Conservation (phyloP, 2,113 vertebrate genomes). For the Gobiocypris rarus region DNA sequence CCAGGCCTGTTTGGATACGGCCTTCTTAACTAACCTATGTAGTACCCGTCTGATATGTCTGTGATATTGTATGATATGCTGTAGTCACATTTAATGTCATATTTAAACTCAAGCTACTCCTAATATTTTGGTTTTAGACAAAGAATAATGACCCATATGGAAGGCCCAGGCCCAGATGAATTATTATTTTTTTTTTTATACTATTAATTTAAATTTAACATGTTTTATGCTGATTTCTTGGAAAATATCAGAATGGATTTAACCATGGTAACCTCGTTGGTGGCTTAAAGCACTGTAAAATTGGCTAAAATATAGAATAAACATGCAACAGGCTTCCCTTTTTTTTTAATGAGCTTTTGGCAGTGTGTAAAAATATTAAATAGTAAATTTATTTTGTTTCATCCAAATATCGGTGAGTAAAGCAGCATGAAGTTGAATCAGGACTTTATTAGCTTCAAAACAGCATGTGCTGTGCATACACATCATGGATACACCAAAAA, state of each 20-base stretch:
- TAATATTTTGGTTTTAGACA: neutral
- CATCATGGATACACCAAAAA: neutral
- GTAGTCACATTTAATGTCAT: neutral
- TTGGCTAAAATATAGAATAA: neutral
- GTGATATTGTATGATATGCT: neutral
- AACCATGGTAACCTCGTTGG: neutral
- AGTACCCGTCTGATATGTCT: neutral
- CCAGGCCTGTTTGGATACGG: constrained; percentile 6
- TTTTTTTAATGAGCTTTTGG: too few species aligned
- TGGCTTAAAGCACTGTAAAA: neutral
- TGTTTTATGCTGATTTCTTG: neutral
- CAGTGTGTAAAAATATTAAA: too few species aligned
- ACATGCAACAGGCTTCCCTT: neutral
- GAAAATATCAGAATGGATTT: neutral
- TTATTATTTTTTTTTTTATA: too few species aligned
- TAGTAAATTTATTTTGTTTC: neutral
- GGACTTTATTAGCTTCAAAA: neutral
- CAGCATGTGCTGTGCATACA: neutral
- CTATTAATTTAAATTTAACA: neutral
- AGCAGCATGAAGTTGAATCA: neutral
- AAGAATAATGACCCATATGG: neutral
- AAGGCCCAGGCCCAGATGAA: neutral
- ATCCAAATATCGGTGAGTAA: neutral
- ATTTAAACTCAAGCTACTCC: neutral
- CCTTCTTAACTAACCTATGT: neutral